phyloP scores from a whole-genome alignment of 2,797 vertebrate species.

The Chloroceryle inda region DNA sequence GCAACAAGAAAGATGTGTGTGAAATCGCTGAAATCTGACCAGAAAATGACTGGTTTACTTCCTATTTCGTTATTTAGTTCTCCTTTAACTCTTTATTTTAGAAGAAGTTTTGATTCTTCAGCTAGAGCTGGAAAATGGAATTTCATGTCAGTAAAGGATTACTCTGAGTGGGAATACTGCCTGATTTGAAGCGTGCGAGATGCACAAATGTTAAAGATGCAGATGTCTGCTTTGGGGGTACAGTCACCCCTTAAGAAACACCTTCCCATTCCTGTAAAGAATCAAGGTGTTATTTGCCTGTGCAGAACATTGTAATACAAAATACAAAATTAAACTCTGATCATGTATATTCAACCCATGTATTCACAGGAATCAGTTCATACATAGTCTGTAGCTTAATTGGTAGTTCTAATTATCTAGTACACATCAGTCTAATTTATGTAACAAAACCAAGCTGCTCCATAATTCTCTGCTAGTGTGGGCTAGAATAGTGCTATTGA shows the following conservation, averaged over 20 bases:
- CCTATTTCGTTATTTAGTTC: background rate
- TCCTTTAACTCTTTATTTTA: background rate
- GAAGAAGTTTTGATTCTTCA: background rate
- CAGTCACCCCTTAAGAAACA: background rate
- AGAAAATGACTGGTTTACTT: background rate
- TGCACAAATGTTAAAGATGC: background rate
- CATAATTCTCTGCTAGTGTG: background rate
- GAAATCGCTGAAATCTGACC: background rate
- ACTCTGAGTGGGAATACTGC: background rate
- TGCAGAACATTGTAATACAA: background rate
- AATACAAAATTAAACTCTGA: background rate
- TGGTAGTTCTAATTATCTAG: background rate
- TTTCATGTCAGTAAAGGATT: background rate
- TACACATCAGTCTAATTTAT: background rate
- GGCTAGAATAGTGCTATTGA: background rate
- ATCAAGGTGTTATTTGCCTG: background rate
- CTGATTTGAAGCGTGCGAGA: background rate
- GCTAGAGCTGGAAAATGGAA: background rate
- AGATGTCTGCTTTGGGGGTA: background rate
- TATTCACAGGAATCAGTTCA: background rate
- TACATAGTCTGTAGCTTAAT: background rate
- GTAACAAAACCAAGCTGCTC: constrained; percentile 1
- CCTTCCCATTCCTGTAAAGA: background rate
- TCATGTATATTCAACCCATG: background rate
- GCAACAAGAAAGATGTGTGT: background rate